These are phyloP conservation scores for Myiotriccus ornatus DNA, from an alignment of 2,797 vertebrate genomes.

Conservation along the genomic window DNA sequence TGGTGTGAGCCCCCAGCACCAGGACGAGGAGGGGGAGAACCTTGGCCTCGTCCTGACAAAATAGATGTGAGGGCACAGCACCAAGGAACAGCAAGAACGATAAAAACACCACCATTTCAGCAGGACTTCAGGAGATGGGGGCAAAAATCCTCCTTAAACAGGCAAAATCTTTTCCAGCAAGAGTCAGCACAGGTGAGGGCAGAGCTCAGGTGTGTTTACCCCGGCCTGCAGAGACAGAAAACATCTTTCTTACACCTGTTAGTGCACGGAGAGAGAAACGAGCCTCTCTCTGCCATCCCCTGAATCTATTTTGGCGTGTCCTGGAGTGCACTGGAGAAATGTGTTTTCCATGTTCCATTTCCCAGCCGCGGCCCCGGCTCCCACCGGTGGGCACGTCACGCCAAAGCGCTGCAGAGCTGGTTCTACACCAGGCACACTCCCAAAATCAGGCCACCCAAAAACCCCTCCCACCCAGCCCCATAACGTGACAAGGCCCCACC, in stretches of 20 bases:
- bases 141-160: neutral
- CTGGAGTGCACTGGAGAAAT: constrained; percentile 17
- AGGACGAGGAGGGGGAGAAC: neutral
- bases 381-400: fast-evolving
- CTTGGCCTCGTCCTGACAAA: neutral
- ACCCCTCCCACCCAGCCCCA: neutral
- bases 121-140: neutral
- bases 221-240: neutral
- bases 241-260: neutral
- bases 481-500: neutral
- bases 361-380: neutral
- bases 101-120: neutral
- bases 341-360: constrained; percentile 22
- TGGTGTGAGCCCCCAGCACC: neutral
- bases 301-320: neutral
- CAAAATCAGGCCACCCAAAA: neutral
- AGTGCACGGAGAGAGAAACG: fast-evolving
- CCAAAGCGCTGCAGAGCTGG: neutral
- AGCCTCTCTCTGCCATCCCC: neutral
- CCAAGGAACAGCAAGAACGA: neutral
- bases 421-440: neutral
- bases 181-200: neutral
- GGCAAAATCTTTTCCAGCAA: neutral
- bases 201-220: neutral
- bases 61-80: fast-evolving